Conservation (phyloP, 2,797 vertebrate genomes). For the Myotis findleyi region DNA sequence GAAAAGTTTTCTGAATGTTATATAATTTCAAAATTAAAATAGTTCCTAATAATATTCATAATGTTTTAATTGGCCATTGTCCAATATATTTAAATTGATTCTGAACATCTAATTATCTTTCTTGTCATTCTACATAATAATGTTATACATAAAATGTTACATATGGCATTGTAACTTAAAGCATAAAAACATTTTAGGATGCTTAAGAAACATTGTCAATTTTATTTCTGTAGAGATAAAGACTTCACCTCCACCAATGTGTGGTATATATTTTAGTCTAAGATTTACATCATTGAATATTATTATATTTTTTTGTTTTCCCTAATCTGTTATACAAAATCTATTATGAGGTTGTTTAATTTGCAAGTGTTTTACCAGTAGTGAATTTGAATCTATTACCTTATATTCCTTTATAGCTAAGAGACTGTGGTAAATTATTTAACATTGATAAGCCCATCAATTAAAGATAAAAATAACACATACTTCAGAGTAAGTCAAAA, state of each 20-base stretch:
- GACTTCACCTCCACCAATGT: neutral
- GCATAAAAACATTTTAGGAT: neutral
- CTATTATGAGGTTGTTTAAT: neutral
- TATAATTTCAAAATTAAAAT: constrained; percentile 45
- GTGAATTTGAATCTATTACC: constrained; percentile 34
- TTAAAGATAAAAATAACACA: constrained; percentile 1
- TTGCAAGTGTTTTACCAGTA: constrained; percentile 24
- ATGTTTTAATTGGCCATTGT: neutral
- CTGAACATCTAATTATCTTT: neutral
- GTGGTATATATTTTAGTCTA: neutral
- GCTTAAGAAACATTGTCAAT: neutral
- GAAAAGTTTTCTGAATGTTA: neutral
- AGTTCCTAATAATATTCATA: neutral
- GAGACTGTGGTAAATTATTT: constrained; percentile 16
- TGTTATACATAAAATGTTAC: neutral
- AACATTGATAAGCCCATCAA: neutral
- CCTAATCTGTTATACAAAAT: constrained; percentile 26
- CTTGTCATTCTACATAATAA: neutral
- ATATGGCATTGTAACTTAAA: neutral
- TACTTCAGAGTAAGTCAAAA: neutral
- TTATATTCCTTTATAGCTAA: neutral
- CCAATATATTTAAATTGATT: neutral
- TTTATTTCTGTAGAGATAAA: neutral
- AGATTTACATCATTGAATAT: neutral
- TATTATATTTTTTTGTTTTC: constrained; percentile 44